Percentiles rank a stretch among this genome's conserved stretches.
These are phyloP conservation scores for Philaethria dido DNA, from an alignment of 2,888 invertebrate genomes.

Conservation along the genomic window DNA sequence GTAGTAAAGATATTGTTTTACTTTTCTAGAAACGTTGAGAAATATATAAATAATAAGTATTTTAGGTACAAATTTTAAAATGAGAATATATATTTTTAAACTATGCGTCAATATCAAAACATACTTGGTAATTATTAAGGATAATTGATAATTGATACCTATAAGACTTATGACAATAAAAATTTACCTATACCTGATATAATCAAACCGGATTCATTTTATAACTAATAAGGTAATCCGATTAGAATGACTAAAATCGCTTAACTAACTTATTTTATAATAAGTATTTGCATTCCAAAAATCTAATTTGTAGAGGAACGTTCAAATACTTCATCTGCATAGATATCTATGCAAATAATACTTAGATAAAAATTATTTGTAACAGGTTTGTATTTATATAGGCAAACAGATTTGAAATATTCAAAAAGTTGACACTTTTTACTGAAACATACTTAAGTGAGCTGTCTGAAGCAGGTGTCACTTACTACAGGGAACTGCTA, in stretches of 20 bases:
- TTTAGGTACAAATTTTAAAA: no score
- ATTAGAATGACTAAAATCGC: neutral
- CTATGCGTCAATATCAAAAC: no score
- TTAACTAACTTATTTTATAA: neutral
- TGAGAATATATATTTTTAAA: no score
- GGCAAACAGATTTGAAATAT: neutral
- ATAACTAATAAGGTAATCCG: neutral
- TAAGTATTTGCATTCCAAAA: neutral
- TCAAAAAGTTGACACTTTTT: neutral
- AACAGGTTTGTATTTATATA: neutral
- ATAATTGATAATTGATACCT: no score
- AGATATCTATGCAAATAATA: no score
- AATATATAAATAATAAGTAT: neutral
- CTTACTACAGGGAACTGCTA: slow-evolving; percentile 59
- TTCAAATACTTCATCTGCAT: neutral
- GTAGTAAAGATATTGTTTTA: slow-evolving; percentile 19
- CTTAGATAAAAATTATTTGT: no score
- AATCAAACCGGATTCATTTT: neutral
- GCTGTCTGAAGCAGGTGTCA: slow-evolving; percentile 77
- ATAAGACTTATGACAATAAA: no score
- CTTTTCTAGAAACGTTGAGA: neutral
- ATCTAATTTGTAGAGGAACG: neutral
- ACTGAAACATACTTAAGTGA: slow-evolving; percentile 26
- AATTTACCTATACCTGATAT: neutral
- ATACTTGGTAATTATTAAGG: no score